Percentiles rank a stretch among this genome's conserved stretches.
Evolutionary conservation across 2,797 vertebrate species (phyloP).

Genomic region (Diplodus sargus): DNA sequence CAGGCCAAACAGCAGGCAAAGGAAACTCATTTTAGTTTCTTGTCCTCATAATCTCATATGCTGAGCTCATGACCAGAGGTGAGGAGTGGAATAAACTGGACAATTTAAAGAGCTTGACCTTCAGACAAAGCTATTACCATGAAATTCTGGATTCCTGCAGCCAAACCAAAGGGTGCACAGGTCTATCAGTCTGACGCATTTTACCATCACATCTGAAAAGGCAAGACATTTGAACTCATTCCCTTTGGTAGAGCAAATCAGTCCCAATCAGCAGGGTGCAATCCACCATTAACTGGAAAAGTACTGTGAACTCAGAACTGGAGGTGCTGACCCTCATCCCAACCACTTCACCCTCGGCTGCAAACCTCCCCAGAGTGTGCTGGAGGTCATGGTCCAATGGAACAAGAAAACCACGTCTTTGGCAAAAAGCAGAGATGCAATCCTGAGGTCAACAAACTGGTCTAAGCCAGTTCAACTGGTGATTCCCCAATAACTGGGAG

Average conservation of each 20-base stretch:
- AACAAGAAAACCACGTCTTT: conserved; percentile 34
- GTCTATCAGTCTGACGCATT: neutral
- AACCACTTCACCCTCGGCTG: conserved; percentile 26
- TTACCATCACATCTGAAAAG: neutral
- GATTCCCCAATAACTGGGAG: neutral
- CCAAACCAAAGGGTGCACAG: conserved; percentile 17
- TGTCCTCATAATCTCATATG: conserved; percentile 36
- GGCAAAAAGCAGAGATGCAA: conserved; percentile 15
- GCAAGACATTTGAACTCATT: neutral
- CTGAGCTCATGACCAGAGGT: conserved; percentile 22
- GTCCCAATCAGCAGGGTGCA: neutral
- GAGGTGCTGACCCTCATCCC: conserved; percentile 16
- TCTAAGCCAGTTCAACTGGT: neutral
- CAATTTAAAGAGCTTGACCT: conserved; percentile 9
- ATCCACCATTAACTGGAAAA: conserved; percentile 1
- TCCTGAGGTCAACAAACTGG: conserved; percentile 26
- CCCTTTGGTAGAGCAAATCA: neutral
- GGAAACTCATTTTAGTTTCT: conserved; percentile 23
- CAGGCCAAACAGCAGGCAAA: neutral
- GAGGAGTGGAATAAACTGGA: conserved; percentile 3
- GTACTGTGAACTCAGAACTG: neutral
- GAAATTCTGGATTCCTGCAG: neutral
- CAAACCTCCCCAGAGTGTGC: neutral
- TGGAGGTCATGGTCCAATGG: conserved; percentile 15
- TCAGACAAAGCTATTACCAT: neutral